A percentile compares a stretch with the other conserved stretches of the same genome.
Conservation (phyloP, 2,113 vertebrate species). For the Meles meles region DNA sequence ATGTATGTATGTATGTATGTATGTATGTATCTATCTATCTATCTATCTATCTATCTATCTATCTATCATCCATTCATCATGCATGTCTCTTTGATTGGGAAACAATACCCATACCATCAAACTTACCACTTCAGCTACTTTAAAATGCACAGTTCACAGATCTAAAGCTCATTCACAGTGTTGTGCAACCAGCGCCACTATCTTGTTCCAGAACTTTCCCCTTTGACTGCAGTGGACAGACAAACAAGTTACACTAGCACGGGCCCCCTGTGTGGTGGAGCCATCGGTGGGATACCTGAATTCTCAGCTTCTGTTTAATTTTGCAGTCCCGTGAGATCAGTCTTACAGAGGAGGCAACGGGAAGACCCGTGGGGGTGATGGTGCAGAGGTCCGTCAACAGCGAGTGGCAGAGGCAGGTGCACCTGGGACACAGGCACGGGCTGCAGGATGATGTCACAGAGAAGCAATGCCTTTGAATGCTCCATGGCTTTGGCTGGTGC, state of each 20-base stretch:
- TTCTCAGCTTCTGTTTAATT: not conserved
- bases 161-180: fast-evolving
- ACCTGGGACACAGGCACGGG: not conserved
- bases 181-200: fast-evolving
- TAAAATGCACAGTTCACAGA: fast-evolving
- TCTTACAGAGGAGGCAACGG: fast-evolving
- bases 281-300: fast-evolving
- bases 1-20: no score
- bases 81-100: not conserved
- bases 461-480: fast-evolving
- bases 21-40: not conserved
- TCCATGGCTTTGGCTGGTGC: fast-evolving
- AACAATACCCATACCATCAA: not conserved
- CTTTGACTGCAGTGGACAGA: not conserved
- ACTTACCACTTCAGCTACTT: not conserved
- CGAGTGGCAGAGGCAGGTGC: not conserved
- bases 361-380: not conserved
- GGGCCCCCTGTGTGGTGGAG: fast-evolving
- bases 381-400: not conserved
- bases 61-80: not conserved
- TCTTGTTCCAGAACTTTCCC: not conserved
- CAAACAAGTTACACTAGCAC: not conserved
- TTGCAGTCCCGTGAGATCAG: fast-evolving
- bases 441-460: not conserved
- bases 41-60: not conserved